phyloP scores from a whole-genome alignment of 2,797 vertebrate species.

The Microchirus variegatus region DNA sequence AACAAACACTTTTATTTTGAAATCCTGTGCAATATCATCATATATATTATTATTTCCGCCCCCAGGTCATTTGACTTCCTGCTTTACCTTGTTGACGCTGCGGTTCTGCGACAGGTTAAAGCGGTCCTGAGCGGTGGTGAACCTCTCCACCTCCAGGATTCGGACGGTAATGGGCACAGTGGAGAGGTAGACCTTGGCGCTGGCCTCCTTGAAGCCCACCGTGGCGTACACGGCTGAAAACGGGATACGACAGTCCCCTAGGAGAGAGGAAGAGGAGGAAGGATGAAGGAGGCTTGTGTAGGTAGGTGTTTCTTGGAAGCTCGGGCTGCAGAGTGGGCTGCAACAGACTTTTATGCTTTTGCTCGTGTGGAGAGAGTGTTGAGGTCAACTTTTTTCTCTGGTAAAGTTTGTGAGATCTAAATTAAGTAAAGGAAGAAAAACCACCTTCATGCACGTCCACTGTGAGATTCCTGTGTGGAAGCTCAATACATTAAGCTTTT shows the following conservation, averaged over 20 bases:
- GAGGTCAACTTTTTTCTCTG: slow-evolving; percentile 24
- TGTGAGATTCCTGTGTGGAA: background rate
- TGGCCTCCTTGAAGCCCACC: slow-evolving; percentile 88
- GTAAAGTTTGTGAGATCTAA: slow-evolving; percentile 13
- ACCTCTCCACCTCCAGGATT: slow-evolving; percentile 90
- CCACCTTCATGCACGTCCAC: background rate
- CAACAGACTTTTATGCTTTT: slow-evolving; percentile 7
- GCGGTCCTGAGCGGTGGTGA: slow-evolving; percentile 83
- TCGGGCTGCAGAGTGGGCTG: slow-evolving; percentile 44
- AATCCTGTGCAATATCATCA: too few species aligned
- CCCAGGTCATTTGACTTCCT: too few species aligned
- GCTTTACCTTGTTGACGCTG: slow-evolving; percentile 81
- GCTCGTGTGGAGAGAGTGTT: slow-evolving; percentile 1
- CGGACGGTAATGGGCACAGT: slow-evolving; percentile 85
- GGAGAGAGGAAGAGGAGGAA: slow-evolving; percentile 10
- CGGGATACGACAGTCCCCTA: slow-evolving; percentile 80
- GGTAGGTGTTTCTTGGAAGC: slow-evolving; percentile 53
- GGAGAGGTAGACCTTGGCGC: slow-evolving; percentile 81
- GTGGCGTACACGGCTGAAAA: slow-evolving; percentile 92
- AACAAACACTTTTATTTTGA: too few species aligned
- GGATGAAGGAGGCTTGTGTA: slow-evolving; percentile 7
- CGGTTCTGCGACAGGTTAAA: slow-evolving; percentile 73
- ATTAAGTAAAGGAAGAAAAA: slow-evolving; percentile 8
- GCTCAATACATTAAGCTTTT: too few species aligned
- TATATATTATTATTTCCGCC: too few species aligned